Evolutionary conservation across 2,888 invertebrate species (phyloP).

Genomic region (Oscheius onirici): DNA sequence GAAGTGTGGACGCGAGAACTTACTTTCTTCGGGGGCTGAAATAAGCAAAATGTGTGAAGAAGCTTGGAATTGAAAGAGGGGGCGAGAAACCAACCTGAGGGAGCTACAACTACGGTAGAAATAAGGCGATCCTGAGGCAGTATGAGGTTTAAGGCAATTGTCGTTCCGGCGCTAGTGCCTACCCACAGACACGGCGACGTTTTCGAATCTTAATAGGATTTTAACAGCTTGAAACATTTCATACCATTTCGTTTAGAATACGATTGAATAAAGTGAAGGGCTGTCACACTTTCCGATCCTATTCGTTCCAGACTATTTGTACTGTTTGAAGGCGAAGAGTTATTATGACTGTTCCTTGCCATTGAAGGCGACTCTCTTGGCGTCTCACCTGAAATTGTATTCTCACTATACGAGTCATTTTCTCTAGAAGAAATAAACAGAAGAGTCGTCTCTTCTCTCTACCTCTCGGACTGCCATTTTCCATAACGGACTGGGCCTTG

Average conservation of each 20-base stretch:
- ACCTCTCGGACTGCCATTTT: conserved; percentile 45
- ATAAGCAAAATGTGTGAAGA: conserved; percentile 24
- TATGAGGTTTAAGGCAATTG: conserved; percentile 88
- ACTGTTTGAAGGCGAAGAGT: conserved; percentile 45
- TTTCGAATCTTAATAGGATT: conserved; percentile 66
- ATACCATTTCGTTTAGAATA: conserved; percentile 61
- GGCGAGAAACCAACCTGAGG: conserved; percentile 58
- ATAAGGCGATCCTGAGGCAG: conserved; percentile 77
- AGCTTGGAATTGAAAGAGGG: conserved; percentile 26
- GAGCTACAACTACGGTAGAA: conserved; percentile 63
- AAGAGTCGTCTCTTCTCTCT: neutral
- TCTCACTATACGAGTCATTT: neutral
- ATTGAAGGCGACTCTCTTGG: conserved; percentile 41
- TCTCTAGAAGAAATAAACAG: neutral
- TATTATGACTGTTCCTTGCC: neutral
- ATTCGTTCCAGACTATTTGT: conserved; percentile 45
- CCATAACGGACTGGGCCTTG: conserved; percentile 68
- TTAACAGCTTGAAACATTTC: neutral
- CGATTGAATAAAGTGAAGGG: conserved; percentile 62
- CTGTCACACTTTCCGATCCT: conserved; percentile 59
- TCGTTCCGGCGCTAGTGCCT: conserved; percentile 94
- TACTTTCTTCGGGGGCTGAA: conserved; percentile 49
- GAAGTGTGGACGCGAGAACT: conserved; percentile 35
- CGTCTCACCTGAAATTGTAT: conserved; percentile 42
- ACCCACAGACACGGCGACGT: conserved; percentile 92